phyloP scores from a whole-genome alignment of 1,140 invertebrate genomes.

The Monomorium pharaonis region DNA sequence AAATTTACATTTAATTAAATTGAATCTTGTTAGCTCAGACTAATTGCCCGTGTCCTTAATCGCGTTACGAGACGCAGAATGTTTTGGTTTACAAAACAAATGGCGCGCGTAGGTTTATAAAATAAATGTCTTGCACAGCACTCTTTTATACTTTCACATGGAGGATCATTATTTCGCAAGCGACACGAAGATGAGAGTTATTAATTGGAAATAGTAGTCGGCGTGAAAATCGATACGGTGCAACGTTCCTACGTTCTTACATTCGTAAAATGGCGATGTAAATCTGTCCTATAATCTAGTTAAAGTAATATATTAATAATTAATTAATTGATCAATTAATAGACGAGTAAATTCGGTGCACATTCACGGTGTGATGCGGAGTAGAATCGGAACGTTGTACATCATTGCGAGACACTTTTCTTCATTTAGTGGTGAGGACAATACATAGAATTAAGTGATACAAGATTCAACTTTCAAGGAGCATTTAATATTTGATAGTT shows the following conservation, averaged over 20 bases:
- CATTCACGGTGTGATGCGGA: not conserved
- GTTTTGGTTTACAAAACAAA: not conserved
- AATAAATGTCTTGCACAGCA: not conserved
- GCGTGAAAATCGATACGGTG: slow-evolving; percentile 27
- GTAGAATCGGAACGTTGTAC: not conserved
- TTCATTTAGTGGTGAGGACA: not conserved
- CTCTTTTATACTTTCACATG: not conserved
- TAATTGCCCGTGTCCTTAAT: not conserved
- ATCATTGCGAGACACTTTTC: not conserved
- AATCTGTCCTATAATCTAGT: not conserved
- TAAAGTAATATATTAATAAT: not conserved
- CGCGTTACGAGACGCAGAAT: not conserved
- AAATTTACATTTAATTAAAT: slow-evolving; percentile 18
- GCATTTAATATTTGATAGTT: not conserved
- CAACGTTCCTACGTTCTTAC: slow-evolving; percentile 30
- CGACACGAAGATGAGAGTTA: slow-evolving; percentile 22
- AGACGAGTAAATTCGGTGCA: slow-evolving; percentile 3
- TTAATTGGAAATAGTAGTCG: slow-evolving; percentile 42
- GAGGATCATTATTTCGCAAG: not conserved
- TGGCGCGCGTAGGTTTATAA: too few relatives aligned
- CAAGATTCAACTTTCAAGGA: not conserved
- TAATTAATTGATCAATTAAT: slow-evolving; percentile 29
- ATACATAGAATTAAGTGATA: slow-evolving; percentile 2
- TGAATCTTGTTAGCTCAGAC: not conserved
- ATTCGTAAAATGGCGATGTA: slow-evolving; percentile 11